These are phyloP conservation scores for Synanthedon formicaeformis DNA, from an alignment of 2,888 invertebrate genomes.

Conservation along the genomic window DNA sequence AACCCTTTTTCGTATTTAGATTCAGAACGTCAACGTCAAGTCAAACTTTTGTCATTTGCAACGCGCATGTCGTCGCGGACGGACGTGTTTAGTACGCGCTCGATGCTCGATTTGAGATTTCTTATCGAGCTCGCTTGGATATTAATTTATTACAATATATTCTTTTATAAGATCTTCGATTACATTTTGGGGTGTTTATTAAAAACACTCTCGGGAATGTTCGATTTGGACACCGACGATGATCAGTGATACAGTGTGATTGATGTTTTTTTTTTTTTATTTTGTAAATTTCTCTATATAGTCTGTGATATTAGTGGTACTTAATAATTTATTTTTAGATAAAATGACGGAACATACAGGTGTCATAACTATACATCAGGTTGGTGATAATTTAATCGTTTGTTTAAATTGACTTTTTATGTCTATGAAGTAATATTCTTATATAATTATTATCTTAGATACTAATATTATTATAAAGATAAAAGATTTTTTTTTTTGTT, in stretches of 20 bases:
- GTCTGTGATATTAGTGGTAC: constrained; percentile 51
- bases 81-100: constrained; percentile 17
- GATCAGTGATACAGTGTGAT: constrained; percentile 28
- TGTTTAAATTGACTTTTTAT: too few relatives aligned
- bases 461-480: too few relatives aligned
- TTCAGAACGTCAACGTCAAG: not conserved
- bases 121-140: constrained; percentile 45
- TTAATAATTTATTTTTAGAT: constrained; percentile 7
- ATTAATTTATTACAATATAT: constrained; percentile 47
- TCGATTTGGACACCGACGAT: constrained; percentile 37
- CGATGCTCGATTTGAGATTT: constrained; percentile 21
- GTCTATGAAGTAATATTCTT: too few relatives aligned
- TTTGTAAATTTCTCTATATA: constrained; percentile 42
- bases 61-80: constrained; percentile 22
- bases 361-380: constrained; percentile 54
- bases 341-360: constrained; percentile 42
- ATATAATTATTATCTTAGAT: too few relatives aligned
- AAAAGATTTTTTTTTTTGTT: too few relatives aligned
- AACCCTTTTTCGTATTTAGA: not conserved
- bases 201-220: constrained; percentile 20
- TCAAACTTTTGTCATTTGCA: constrained; percentile 25
- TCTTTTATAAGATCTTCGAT: constrained; percentile 45
- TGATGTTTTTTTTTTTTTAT: constrained; percentile 1
- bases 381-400: constrained; percentile 23
- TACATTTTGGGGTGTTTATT: constrained; percentile 25